Evolutionary conservation across 2,113 vertebrate species (phyloP).

Genomic region (Actenoides hombroni): DNA sequence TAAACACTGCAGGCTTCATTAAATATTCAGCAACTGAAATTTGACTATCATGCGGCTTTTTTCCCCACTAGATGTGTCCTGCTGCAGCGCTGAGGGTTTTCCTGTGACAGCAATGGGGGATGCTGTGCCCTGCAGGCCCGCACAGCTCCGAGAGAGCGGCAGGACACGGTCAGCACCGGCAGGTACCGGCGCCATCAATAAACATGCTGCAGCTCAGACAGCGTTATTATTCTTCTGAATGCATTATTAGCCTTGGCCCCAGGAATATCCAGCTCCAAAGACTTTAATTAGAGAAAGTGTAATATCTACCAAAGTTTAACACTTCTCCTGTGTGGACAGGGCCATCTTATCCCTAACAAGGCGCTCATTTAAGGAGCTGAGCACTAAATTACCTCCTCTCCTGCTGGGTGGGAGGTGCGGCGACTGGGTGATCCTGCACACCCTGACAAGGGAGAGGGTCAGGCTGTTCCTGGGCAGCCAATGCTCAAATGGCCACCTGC

Average conservation of each 20-base stretch:
- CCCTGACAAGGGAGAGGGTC: accelerated
- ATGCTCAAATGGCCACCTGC: accelerated
- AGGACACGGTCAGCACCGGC: constrained; percentile 75
- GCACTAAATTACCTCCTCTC: not conserved
- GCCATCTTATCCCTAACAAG: not conserved
- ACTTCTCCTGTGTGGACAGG: not conserved
- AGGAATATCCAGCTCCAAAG: constrained; percentile 57
- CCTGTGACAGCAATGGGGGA: constrained; percentile 76
- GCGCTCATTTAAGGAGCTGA: not conserved
- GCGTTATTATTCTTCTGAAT: constrained; percentile 59
- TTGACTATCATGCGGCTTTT: constrained; percentile 81
- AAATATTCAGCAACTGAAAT: constrained; percentile 99
- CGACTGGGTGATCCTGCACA: accelerated
- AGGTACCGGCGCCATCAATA: constrained; percentile 68
- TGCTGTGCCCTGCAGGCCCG: constrained; percentile 76
- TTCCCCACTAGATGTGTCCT: constrained; percentile 30
- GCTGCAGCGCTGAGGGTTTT: constrained; percentile 59
- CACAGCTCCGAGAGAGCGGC: constrained; percentile 46
- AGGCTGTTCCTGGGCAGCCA: not conserved
- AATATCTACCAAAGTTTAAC: constrained; percentile 56
- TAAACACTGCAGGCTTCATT: constrained; percentile 95
- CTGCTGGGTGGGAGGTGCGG: not conserved
- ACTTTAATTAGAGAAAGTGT: constrained; percentile 72
- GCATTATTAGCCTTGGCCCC: constrained; percentile 63
- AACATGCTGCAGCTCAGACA: not conserved